Conservation (phyloP, 1,140 invertebrate species). For the Diploscapter pachys region DNA sequence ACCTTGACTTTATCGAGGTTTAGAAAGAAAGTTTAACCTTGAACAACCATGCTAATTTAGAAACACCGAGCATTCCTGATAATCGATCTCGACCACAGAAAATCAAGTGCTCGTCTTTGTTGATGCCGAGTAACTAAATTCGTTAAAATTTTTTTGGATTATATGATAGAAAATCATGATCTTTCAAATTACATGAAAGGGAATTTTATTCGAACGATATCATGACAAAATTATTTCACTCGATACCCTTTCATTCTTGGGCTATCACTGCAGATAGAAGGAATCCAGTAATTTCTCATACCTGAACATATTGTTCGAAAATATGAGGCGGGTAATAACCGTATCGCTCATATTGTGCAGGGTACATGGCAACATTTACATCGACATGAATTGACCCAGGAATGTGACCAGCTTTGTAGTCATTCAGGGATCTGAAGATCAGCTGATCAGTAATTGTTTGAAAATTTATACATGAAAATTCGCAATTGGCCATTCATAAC, state of each 20-base stretch:
- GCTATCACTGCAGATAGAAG: not conserved
- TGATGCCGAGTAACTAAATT: constrained; percentile 26
- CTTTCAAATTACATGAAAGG: too few relatives aligned
- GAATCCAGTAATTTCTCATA: not conserved
- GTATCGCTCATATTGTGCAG: constrained; percentile 32
- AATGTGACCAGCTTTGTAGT: constrained; percentile 31
- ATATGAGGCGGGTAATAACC: constrained; percentile 33
- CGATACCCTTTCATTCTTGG: too few relatives aligned
- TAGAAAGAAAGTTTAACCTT: constrained; percentile 30
- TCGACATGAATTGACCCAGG: constrained; percentile 36
- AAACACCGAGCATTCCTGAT: constrained; percentile 39
- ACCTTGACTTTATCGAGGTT: constrained; percentile 6
- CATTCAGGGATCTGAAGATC: constrained; percentile 19
- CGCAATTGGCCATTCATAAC: too few relatives aligned
- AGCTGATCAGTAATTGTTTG: not conserved
- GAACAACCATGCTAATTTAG: constrained; percentile 39
- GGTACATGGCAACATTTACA: constrained; percentile 34
- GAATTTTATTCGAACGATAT: not conserved
- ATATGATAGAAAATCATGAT: not conserved
- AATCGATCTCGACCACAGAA: constrained; percentile 31
- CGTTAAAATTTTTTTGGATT: not conserved
- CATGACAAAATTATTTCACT: not conserved
- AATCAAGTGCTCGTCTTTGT: constrained; percentile 40
- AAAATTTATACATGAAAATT: too few relatives aligned
- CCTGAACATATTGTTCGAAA: constrained; percentile 39